Base-by-base conservation (phyloP, 2,888 invertebrate species). In the Leucoptera coffeella region DNA sequence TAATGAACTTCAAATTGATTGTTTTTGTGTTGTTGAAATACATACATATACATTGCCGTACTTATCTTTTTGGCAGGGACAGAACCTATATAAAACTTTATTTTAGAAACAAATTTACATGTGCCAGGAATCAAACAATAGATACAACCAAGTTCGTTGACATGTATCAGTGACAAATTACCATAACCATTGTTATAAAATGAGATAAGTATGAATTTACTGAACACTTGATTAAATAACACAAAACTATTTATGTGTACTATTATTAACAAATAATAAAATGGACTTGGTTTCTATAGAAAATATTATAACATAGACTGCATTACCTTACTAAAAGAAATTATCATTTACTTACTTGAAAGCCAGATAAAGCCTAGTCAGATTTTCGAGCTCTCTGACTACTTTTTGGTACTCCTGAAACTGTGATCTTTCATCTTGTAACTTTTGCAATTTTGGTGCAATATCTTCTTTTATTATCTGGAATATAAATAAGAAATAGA, bases 371-470 rank as follows among this genome's bases (percentile, higher is more conserved):
- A 93, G 75, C 39, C 82, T 78, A 13, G 76, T 79, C 27, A 89
- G 74, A 45, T 86, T 85, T 36, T 93, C 89, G 23, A 93, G 60
- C 47, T 96, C 92, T 29, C 91, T 73, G 26, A 84, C 80, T 1
- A 85, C 77, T 43, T 89, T 83, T 56, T 93, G 90, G 47, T 83
- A 94, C 54, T 95, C 91, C 32, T 90, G 71, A 48, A 85, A 94
- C 34, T 85, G 84, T 0, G 81, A 64, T 21, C 91, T 73, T 47
- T 97, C 95, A 33, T 86, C 81, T 36, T 88, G 83, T 27, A 96
- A 59, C 50, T 87, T 90, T 28, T 83, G 78, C 26, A 97, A 58
- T 40, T 84, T 89, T 0, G 97, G 97, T n/a, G 82, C 80, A 28
- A 99, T 85, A 47, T 94, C 93, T 50, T 96, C 93, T 27, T 56